A percentile compares a stretch with the other conserved stretches of the same genome.
Evolutionary conservation across 2,113 vertebrate genomes (phyloP).

Genomic region (Tursiops truncatus): DNA sequence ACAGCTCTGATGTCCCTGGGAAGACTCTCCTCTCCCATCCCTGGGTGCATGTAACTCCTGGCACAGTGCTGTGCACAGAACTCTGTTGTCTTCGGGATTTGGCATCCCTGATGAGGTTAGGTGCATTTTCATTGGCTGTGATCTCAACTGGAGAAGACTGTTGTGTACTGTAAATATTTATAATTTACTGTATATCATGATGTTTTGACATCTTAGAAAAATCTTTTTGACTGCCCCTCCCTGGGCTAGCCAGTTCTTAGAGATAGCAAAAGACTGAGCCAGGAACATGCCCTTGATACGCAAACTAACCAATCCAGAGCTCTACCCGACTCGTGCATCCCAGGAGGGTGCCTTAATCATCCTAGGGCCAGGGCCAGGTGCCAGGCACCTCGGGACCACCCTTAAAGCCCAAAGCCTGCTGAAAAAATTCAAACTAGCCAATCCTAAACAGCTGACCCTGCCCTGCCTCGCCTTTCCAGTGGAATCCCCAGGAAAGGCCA

Average conservation of each 20-base stretch:
- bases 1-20: not conserved
- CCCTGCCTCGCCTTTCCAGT: not conserved
- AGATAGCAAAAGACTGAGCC: not conserved
- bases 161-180: not conserved
- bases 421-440: not conserved
- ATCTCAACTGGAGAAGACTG: not conserved
- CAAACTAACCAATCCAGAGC: not conserved
- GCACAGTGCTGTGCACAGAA: not conserved
- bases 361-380: not conserved
- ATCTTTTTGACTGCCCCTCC: not conserved
- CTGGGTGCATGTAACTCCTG: not conserved
- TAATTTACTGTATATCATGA: not conserved
- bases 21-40: not conserved
- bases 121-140: not conserved
- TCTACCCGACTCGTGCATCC: not conserved
- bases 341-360: not conserved
- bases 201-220: not conserved
- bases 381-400: not conserved
- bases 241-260: not conserved
- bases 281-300: not conserved
- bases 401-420: not conserved
- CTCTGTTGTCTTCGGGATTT: not conserved
- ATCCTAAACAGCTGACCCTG: not conserved
- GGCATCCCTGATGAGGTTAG: not conserved
- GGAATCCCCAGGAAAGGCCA: not conserved